Evolutionary conservation across 2,113 vertebrate genomes (phyloP).

Genomic region (Chamaea fasciata): DNA sequence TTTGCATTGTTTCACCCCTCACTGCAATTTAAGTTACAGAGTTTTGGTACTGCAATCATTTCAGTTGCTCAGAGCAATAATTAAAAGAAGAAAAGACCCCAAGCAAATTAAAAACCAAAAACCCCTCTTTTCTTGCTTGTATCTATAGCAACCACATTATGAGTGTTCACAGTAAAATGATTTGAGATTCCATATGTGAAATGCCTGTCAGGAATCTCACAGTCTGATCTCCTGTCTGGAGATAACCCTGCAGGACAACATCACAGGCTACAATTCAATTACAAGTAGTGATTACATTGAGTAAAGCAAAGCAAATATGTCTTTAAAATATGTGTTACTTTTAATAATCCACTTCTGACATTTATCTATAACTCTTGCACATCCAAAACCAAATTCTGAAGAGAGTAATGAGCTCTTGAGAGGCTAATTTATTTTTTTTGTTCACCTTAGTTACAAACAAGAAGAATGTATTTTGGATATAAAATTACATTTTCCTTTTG

Average conservation of each 20-base stretch:
- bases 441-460: not conserved
- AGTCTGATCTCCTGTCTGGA: not conserved
- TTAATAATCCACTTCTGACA: not conserved
- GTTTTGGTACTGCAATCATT: not conserved
- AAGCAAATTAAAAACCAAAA: not conserved
- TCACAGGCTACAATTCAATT: not conserved
- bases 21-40: not conserved
- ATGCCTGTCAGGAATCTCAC: not conserved
- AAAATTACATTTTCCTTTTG: not conserved
- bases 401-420: not conserved
- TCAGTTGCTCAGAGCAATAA: not conserved
- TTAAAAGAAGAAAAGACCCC: not conserved
- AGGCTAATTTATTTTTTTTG: not conserved
- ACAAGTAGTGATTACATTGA: not conserved
- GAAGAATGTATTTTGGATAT: not conserved
- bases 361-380: not conserved
- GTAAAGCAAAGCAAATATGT: not conserved
- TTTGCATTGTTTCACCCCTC: not conserved
- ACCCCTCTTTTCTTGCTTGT: not conserved
- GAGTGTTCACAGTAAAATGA: not conserved
- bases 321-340: not conserved
- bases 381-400: not conserved
- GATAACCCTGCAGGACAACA: not conserved
- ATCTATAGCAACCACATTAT: not conserved
- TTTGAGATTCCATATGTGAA: not conserved